Percentiles rank a stretch among this genome's conserved stretches.
phyloP scores from a whole-genome alignment of 2,888 invertebrate species.

The Acrobasis consociella region DNA sequence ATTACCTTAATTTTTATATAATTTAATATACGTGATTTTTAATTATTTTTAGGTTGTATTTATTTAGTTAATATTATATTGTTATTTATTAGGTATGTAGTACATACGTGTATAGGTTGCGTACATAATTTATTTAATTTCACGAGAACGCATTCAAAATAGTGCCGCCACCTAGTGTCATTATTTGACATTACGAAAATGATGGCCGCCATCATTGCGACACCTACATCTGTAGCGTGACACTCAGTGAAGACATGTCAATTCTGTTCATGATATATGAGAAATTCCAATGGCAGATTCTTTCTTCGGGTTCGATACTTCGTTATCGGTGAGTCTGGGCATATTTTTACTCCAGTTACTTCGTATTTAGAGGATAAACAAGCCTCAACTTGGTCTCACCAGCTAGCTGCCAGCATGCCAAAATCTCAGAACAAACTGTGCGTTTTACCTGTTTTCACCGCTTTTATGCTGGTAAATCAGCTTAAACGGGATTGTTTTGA shows the following conservation, averaged over 20 bases:
- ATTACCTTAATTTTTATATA: too few relatives aligned
- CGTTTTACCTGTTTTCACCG: conserved; percentile 26
- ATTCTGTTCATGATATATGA: conserved; percentile 84
- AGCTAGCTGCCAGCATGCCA: conserved; percentile 66
- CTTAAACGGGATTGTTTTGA: not conserved
- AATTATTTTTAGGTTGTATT: too few relatives aligned
- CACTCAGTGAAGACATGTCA: conserved; percentile 83
- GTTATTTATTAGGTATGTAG: not conserved
- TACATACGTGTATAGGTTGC: not conserved
- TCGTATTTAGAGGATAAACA: conserved; percentile 6
- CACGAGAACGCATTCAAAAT: conserved; percentile 27
- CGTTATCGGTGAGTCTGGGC: conserved; percentile 86
- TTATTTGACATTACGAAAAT: conserved; percentile 39
- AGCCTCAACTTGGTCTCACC: not conserved
- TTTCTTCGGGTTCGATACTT: conserved; percentile 93
- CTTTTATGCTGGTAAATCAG: conserved; percentile 10
- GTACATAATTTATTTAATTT: not conserved
- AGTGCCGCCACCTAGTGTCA: conserved; percentile 28
- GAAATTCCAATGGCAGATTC: conserved; percentile 91
- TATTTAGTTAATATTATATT: too few relatives aligned
- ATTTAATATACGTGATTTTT: too few relatives aligned
- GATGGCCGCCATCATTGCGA: conserved; percentile 71
- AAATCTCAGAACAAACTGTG: conserved; percentile 33
- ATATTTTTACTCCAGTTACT: conserved; percentile 36
- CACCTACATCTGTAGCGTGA: conserved; percentile 76